Conservation (phyloP, 2,888 invertebrate species). For the Selenia dentaria region DNA sequence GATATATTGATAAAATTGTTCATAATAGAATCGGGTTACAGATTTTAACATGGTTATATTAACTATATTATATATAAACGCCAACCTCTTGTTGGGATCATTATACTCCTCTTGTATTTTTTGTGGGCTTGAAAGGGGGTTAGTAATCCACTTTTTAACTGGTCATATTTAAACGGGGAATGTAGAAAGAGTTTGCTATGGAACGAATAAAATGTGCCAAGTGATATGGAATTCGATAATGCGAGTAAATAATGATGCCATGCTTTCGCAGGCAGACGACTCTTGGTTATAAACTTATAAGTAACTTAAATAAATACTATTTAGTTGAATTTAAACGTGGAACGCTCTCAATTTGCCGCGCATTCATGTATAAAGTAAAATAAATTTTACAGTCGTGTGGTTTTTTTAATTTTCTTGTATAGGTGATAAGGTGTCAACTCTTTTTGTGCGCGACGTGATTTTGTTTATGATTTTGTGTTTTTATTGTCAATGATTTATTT, state of each 20-base stretch:
- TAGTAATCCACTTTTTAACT: not conserved
- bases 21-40: too few relatives aligned
- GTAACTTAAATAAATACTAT: conserved; percentile 11
- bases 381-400: conserved; percentile 41
- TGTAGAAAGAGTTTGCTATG: conserved; percentile 2
- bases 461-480: conserved; percentile 19
- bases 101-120: too few relatives aligned
- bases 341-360: conserved; percentile 34
- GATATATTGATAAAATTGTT: too few relatives aligned
- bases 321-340: conserved; percentile 39
- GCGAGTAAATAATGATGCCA: conserved; percentile 1
- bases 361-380: conserved; percentile 47
- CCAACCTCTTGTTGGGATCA: too few relatives aligned
- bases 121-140: too few relatives aligned
- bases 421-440: conserved; percentile 23
- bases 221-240: conserved; percentile 12
- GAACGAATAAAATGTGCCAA: conserved; percentile 21
- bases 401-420: conserved; percentile 41
- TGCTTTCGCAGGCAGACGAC: conserved; percentile 2
- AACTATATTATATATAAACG: too few relatives aligned
- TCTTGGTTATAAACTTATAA: not conserved
- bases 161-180: not conserved
- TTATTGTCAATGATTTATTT: conserved; percentile 25
- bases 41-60: too few relatives aligned
- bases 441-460: conserved; percentile 24